phyloP scores from a whole-genome alignment of 2,113 vertebrate genomes.

The Hyla sarda region DNA sequence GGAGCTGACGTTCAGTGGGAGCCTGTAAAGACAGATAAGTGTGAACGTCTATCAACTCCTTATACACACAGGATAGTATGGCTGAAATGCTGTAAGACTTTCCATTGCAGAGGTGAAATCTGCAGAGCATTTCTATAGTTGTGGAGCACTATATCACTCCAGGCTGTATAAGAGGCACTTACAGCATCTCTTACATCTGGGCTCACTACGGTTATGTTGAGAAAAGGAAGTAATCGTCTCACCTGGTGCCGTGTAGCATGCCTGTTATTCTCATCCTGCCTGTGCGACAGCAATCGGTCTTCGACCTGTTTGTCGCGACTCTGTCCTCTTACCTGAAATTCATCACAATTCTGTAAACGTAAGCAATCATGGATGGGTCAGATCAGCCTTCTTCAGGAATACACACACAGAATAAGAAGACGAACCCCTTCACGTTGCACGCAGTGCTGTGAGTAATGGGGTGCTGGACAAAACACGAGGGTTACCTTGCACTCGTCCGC shows the following conservation, averaged over 20 bases:
- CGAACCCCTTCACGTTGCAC: constrained; percentile 44
- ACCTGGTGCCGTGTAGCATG: constrained; percentile 97
- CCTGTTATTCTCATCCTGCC: constrained; percentile 92
- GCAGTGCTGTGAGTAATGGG: constrained; percentile 40
- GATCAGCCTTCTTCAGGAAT: constrained; percentile 31
- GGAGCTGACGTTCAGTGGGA: constrained; percentile 89
- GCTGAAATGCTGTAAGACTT: too few species aligned
- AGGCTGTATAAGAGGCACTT: too few species aligned
- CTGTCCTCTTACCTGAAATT: constrained; percentile 90
- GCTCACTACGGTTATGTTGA: too few species aligned
- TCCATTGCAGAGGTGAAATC: too few species aligned
- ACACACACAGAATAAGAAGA: constrained; percentile 1
- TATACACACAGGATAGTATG: too few species aligned
- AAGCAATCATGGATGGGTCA: constrained; percentile 50
- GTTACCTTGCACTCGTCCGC: constrained; percentile 97
- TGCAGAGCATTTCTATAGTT: too few species aligned
- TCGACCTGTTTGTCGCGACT: constrained; percentile 97
- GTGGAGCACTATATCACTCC: too few species aligned
- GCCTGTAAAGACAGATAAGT: constrained; percentile 73
- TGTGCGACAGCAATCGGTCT: constrained; percentile 86
- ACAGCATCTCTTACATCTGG: too few species aligned
- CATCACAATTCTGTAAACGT: constrained; percentile 63
- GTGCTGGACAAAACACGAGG: background rate
- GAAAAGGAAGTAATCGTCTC: background rate
- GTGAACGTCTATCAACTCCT: background rate